Evolutionary conservation across 2,797 vertebrate species (phyloP).

Genomic region (Lateolabrax maculatus): DNA sequence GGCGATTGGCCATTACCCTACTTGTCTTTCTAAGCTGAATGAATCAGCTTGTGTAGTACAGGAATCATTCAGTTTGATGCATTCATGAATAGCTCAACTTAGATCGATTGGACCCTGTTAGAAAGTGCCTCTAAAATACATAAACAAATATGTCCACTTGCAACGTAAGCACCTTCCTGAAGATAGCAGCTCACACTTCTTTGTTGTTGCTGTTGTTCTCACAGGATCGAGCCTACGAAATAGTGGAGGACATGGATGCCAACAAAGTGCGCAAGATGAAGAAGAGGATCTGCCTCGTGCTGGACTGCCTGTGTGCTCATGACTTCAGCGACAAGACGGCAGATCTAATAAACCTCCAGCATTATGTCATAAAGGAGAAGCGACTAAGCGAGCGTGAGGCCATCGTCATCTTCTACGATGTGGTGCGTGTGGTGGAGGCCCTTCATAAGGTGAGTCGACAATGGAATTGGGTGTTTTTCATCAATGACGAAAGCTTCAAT

Average conservation of each 20-base stretch:
- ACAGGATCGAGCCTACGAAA: slow-evolving; percentile 95
- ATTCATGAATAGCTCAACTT: slow-evolving; percentile 12
- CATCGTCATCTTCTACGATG: slow-evolving; percentile 98
- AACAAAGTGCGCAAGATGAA: slow-evolving; percentile 94
- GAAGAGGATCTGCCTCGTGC: slow-evolving; percentile 97
- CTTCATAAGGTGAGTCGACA: slow-evolving; percentile 92
- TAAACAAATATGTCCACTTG: slow-evolving; percentile 13
- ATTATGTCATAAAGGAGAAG: slow-evolving; percentile 99
- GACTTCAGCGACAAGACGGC: slow-evolving; percentile 98
- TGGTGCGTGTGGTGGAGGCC: slow-evolving; percentile 98
- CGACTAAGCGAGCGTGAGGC: slow-evolving; percentile 96
- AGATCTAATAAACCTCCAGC: slow-evolving; percentile 99
- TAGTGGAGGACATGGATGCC: slow-evolving; percentile 93
- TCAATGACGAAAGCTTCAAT: background rate
- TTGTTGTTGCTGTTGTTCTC: slow-evolving; percentile 1
- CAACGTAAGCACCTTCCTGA: background rate
- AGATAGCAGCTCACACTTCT: background rate
- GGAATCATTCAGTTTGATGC: slow-evolving; percentile 44
- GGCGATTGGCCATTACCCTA: slow-evolving; percentile 12
- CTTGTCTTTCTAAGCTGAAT: slow-evolving; percentile 38
- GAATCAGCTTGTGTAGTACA: slow-evolving; percentile 11
- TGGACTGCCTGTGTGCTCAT: slow-evolving; percentile 98
- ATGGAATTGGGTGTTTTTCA: background rate
- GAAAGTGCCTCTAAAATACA: slow-evolving; percentile 40
- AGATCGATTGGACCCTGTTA: slow-evolving; percentile 22